These are phyloP conservation scores for Napeogenes inachia DNA, from an alignment of 2,888 invertebrate genomes.

Conservation along the genomic window DNA sequence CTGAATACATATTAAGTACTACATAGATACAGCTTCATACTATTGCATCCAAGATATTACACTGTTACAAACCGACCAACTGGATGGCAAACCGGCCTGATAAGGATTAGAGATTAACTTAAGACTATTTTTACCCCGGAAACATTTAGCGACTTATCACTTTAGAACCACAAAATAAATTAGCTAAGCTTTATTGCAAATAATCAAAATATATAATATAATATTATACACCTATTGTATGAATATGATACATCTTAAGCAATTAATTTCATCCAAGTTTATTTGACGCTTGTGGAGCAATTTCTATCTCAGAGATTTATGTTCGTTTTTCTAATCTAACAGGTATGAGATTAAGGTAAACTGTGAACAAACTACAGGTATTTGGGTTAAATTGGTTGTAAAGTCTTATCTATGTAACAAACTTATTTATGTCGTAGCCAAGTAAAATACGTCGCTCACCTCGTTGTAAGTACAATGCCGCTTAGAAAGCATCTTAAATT, in stretches of 20 bases:
- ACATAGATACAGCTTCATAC: not conserved
- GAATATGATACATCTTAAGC: too few species aligned
- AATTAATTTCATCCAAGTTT: not conserved
- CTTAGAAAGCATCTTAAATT: not conserved
- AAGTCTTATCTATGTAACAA: conserved; percentile 49
- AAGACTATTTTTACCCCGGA: not conserved
- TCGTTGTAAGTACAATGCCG: conserved; percentile 29
- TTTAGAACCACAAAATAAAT: too few species aligned
- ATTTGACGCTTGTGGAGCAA: not conserved
- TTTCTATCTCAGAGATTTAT: not conserved
- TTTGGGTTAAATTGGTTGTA: conserved; percentile 55
- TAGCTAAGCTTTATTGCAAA: too few species aligned
- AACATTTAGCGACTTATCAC: too few species aligned
- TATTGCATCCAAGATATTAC: not conserved
- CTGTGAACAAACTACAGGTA: conserved; percentile 35
- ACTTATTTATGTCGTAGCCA: conserved; percentile 31
- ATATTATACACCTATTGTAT: too few species aligned
- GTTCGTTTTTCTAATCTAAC: conserved; percentile 5
- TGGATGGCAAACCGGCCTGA: not conserved
- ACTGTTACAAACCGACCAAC: not conserved
- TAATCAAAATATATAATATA: too few species aligned
- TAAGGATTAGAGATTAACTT: not conserved
- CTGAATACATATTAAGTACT: conserved; percentile 17
- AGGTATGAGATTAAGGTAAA: conserved; percentile 4
- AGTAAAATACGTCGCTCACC: not conserved